These are phyloP conservation scores for Rhinichthys osculus DNA, from an alignment of 2,797 vertebrate species.

Conservation along the genomic window DNA sequence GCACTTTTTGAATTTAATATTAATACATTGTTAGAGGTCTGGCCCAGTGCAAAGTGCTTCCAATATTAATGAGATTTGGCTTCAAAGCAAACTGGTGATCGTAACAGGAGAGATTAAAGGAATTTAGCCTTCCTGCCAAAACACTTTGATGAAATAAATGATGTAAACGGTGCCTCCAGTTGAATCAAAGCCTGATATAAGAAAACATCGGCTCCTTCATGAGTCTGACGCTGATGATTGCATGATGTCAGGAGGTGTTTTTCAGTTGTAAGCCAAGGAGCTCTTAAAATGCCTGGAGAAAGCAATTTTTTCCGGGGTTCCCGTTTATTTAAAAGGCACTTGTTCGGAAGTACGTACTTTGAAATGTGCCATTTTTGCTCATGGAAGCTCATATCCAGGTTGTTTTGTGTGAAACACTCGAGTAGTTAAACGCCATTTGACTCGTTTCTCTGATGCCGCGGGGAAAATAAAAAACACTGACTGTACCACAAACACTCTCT, in stretches of 20 bases:
- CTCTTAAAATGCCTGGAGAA: not conserved
- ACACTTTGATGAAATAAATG: slow-evolving; percentile 34
- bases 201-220: slow-evolving; percentile 21
- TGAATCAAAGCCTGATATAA: slow-evolving; percentile 1
- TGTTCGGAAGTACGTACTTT: not conserved
- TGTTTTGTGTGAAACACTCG: not conserved
- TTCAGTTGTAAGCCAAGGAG: not conserved
- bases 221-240: not conserved
- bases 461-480: not conserved
- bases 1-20: slow-evolving; percentile 49
- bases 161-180: slow-evolving; percentile 29
- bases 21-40: slow-evolving; percentile 55
- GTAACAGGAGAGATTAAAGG: slow-evolving; percentile 55
- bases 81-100: slow-evolving; percentile 58
- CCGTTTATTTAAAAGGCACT: not conserved
- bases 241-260: slow-evolving; percentile 5
- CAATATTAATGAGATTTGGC: slow-evolving; percentile 54
- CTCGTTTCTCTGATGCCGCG: not conserved
- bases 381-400: not conserved
- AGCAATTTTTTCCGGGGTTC: not conserved
- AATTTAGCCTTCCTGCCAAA: slow-evolving; percentile 14
- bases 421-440: not conserved
- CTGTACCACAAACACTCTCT: not conserved
- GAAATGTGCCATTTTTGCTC: not conserved
- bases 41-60: slow-evolving; percentile 47